These are phyloP conservation scores for Diorhabda carinulata DNA, from an alignment of 1,140 invertebrate species.

Conservation along the genomic window DNA sequence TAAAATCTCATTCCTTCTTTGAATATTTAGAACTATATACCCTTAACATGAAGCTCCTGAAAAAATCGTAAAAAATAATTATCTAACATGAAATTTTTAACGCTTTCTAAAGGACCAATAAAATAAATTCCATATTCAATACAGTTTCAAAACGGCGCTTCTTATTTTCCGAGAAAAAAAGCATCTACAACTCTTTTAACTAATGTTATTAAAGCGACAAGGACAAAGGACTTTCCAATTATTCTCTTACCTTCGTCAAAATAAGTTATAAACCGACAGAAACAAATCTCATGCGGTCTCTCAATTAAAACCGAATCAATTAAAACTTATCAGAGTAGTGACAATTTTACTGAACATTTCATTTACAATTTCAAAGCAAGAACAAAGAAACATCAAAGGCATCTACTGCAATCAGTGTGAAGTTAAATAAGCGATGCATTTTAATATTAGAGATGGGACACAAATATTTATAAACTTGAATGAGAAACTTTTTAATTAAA, in stretches of 20 bases:
- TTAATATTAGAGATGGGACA: background rate
- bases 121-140: background rate
- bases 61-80: no score
- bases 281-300: conserved; percentile 7
- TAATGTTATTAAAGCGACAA: background rate
- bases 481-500: no score
- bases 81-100: no score
- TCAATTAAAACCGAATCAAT: conserved; percentile 12
- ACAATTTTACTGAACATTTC: conserved; percentile 1
- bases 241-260: background rate
- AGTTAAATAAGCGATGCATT: background rate
- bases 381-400: conserved; percentile 8
- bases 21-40: no score
- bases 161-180: background rate
- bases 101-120: background rate
- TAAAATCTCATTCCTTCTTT: no score
- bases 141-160: background rate
- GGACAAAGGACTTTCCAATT: background rate
- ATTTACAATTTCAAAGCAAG: background rate
- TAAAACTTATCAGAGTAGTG: conserved; percentile 5
- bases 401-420: background rate
- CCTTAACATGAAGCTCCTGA: no score
- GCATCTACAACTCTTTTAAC: background rate
- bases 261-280: conserved; percentile 3
- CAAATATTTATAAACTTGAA: no score